Base-by-base conservation (phyloP, 2,113 vertebrate species). In the Percina caprodes region DNA sequence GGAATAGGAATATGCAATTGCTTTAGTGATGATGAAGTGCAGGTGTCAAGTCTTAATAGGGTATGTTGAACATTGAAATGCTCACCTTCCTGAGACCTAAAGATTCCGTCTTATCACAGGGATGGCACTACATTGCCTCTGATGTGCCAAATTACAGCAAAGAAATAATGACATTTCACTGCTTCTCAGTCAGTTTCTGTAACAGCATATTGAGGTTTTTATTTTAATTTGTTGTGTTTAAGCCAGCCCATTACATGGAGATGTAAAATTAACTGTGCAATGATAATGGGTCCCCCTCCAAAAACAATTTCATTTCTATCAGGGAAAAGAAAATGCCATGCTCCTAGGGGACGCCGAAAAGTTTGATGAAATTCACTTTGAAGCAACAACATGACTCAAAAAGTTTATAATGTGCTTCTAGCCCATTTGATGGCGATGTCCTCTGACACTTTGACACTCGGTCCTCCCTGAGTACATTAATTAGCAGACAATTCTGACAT, bases 11-110 rank as follows among this genome's bases (percentile, higher is more conserved):
- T 91, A 90, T 91, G 88, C 87, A 92, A 89, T 94, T 91, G 92
- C 85, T 92, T 93, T 91, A 88, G 88, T 90, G 88, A 91, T 94
- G 92, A 95, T 91, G 80, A 93, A 94, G 89, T 92, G 83, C 79
- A 26, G 79, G 78, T 95, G 94, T 94, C 91, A 91, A 77, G 71
- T 87, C 83, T 88, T 92, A 94, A 95, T 93, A 90, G 91, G 77
- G 82, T 88, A 71, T 92, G 90, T 92, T 94, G 84, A 91, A 92
- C 86, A 92, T 83, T 88, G 91, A 88, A 92, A 87, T 59, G 84
- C 81, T 92, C 89, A 91, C 85, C 87, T 94, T 86, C 67, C 88
- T 56, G 61, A 90, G 74, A 90, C 82, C 85, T 58, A 67, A 77
- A 81, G 82, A 67, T 86, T 74, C 67, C 14, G 76, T 77, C 80